These are phyloP conservation scores for Tamandua tetradactyla DNA, from an alignment of 2,797 vertebrate genomes.

Conservation along the genomic window DNA sequence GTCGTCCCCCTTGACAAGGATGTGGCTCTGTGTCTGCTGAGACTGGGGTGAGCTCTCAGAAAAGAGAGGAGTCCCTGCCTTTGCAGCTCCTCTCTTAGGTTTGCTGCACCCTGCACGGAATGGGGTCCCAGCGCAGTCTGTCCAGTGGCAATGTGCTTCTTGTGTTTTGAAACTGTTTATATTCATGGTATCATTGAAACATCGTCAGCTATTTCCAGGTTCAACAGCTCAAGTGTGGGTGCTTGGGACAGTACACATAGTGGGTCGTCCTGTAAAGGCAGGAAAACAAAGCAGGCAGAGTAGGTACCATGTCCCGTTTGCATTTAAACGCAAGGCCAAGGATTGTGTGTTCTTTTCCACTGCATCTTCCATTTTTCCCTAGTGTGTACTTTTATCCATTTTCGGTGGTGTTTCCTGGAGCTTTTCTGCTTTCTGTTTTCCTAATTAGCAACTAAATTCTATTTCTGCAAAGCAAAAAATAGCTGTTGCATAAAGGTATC, in stretches of 20 bases:
- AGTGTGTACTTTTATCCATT: not conserved
- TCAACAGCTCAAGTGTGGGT: not conserved
- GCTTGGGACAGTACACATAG: not conserved
- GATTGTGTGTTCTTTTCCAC: not conserved
- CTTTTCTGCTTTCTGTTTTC: constrained; percentile 15
- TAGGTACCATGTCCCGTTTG: not conserved
- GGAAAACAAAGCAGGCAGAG: not conserved
- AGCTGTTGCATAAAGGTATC: not conserved
- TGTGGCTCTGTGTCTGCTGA: not conserved
- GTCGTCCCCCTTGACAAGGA: not conserved
- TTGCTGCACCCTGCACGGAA: not conserved
- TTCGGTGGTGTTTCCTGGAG: not conserved
- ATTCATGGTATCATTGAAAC: not conserved
- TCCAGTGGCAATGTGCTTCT: not conserved
- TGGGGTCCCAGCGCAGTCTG: not conserved
- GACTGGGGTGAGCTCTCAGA: not conserved
- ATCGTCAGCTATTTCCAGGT: too few species aligned
- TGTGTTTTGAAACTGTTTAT: not conserved
- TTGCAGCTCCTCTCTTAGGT: too few species aligned
- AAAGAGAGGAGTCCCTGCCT: not conserved
- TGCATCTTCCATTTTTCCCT: not conserved
- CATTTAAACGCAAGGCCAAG: not conserved
- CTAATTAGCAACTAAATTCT: not conserved
- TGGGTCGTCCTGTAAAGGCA: not conserved
- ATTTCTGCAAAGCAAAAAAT: constrained; percentile 46